These are phyloP conservation scores for Bombus sibiricus DNA, from an alignment of 1,140 invertebrate species.

Conservation along the genomic window DNA sequence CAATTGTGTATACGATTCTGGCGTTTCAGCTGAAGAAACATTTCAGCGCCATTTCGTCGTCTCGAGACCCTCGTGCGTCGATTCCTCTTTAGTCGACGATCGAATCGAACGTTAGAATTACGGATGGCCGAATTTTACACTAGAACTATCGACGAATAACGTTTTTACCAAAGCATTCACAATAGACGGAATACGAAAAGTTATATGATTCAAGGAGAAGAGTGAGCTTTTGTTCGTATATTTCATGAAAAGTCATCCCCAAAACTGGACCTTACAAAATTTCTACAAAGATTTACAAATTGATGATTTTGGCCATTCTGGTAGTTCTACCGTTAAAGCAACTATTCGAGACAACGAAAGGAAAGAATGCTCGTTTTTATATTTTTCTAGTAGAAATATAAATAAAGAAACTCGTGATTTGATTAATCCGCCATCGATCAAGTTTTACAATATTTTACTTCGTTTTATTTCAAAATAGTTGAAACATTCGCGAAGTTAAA, in stretches of 20 bases:
- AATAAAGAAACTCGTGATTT: constrained; percentile 25
- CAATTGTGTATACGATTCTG: constrained; percentile 64
- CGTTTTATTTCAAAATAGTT: background rate
- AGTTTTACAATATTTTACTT: background rate
- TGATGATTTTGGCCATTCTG: no score
- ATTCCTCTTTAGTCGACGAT: background rate
- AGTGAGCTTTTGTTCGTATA: no score
- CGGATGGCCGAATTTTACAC: background rate
- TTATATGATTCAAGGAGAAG: no score
- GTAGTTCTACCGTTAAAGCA: background rate
- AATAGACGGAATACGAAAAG: background rate
- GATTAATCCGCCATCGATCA: constrained; percentile 21
- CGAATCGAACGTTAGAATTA: no score
- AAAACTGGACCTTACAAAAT: no score
- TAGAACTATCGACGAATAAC: background rate
- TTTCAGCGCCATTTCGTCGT: background rate
- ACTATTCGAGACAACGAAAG: background rate
- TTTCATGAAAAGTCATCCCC: no score
- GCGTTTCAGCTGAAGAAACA: constrained; percentile 63
- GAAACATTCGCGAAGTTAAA: background rate
- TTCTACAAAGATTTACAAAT: background rate
- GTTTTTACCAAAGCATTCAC: background rate
- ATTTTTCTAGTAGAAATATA: background rate
- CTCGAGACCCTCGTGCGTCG: background rate
- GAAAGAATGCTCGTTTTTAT: background rate